Evolutionary conservation across 2,113 vertebrate species (phyloP).

Genomic region (Platichthys stellatus): DNA sequence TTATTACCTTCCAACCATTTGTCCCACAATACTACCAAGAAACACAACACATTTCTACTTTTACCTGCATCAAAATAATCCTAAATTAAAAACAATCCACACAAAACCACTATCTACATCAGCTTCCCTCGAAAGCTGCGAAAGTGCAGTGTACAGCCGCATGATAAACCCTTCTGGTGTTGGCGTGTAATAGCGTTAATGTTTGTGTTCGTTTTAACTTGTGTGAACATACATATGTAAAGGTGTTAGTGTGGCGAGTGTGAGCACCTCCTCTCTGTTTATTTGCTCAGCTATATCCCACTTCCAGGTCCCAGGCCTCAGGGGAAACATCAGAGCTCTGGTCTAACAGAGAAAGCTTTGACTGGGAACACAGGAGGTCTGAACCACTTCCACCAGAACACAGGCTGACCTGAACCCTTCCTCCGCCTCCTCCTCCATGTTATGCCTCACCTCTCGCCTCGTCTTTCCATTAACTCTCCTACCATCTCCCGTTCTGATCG

Average conservation of each 20-base stretch:
- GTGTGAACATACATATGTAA: slow-evolving; percentile 60
- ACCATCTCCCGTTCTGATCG: neutral
- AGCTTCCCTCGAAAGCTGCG: slow-evolving; percentile 26
- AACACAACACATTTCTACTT: neutral
- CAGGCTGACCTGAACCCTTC: slow-evolving; percentile 31
- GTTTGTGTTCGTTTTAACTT: slow-evolving; percentile 35
- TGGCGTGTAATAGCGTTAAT: slow-evolving; percentile 14
- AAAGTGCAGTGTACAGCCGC: slow-evolving; percentile 20
- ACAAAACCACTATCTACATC: neutral
- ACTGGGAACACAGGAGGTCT: slow-evolving; percentile 66
- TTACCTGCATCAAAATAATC: neutral
- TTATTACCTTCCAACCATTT: neutral
- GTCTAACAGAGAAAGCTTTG: slow-evolving; percentile 73
- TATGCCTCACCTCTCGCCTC: no score
- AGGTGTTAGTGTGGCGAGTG: slow-evolving; percentile 67
- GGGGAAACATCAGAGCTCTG: slow-evolving; percentile 70
- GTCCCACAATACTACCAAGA: neutral
- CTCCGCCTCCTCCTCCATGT: slow-evolving; percentile 19
- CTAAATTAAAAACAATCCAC: no score
- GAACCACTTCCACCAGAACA: slow-evolving; percentile 51
- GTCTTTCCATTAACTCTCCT: no score
- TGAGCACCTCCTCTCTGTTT: slow-evolving; percentile 70
- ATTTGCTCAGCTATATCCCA: slow-evolving; percentile 78
- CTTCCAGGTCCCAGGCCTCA: slow-evolving; percentile 73
- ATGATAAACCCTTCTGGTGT: slow-evolving; percentile 29